Conservation (phyloP, 2,888 invertebrate genomes). For the Cantharis flavilabris region DNA sequence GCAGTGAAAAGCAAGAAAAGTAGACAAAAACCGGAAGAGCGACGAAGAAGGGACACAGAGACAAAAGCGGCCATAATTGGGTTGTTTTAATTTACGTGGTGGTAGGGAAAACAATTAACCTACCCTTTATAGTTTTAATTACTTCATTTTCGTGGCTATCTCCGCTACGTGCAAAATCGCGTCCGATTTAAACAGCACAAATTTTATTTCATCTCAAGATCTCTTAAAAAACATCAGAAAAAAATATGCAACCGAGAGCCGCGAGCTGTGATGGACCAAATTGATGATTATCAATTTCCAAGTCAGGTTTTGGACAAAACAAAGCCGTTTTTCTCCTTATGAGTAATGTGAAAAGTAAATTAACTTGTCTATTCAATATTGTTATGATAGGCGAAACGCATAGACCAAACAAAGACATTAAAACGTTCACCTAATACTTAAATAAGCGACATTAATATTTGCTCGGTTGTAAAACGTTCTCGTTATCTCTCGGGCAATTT, state of each 20-base stretch:
- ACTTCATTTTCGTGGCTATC: constrained; percentile 72
- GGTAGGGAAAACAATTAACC: constrained; percentile 67
- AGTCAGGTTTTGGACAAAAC: not conserved
- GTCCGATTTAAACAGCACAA: constrained; percentile 45
- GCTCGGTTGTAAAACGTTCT: constrained; percentile 47
- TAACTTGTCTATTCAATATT: not conserved
- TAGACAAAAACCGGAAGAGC: not conserved
- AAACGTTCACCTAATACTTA: constrained; percentile 46
- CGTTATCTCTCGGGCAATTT: constrained; percentile 56
- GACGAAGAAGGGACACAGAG: constrained; percentile 38
- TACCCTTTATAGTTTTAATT: constrained; percentile 77
- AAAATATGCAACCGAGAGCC: not conserved
- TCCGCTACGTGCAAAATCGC: constrained; percentile 49
- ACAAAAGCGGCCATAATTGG: constrained; percentile 56
- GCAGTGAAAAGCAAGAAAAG: constrained; percentile 4
- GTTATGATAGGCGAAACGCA: not conserved
- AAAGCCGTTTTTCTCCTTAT: not conserved
- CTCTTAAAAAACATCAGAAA: not conserved
- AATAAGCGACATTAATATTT: constrained; percentile 42
- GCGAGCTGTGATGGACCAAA: not conserved
- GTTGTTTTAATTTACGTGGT: constrained; percentile 58
- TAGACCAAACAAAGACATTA: constrained; percentile 57
- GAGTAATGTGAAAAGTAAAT: not conserved
- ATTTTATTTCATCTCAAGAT: constrained; percentile 7
- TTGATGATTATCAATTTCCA: not conserved